Evolutionary conservation across 2,888 invertebrate species (phyloP).

Genomic region (Microchrysa polita): DNA sequence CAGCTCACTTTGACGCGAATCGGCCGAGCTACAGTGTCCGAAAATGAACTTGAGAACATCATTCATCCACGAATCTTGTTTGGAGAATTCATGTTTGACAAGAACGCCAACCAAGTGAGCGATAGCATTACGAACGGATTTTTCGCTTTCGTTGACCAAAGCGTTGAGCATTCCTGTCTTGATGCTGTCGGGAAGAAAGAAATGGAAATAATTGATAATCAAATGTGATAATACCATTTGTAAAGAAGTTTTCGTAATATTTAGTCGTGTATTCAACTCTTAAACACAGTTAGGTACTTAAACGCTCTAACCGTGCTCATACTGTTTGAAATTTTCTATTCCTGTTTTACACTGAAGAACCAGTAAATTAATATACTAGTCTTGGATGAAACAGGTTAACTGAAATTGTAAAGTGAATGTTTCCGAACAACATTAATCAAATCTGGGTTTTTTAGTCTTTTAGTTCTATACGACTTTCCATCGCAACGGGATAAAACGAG

Average conservation of each 20-base stretch:
- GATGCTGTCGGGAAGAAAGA: slow-evolving; percentile 64
- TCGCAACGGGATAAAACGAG: no score
- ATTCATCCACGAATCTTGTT: slow-evolving; percentile 60
- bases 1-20: slow-evolving; percentile 61
- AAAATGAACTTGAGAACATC: slow-evolving; percentile 62
- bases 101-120: slow-evolving; percentile 77
- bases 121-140: slow-evolving; percentile 74
- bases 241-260: no score
- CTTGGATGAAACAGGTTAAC: slow-evolving; percentile 12
- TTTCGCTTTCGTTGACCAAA: slow-evolving; percentile 71
- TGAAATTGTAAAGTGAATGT: no score
- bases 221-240: no score
- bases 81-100: slow-evolving; percentile 76
- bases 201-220: no score
- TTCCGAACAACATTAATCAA: no score
- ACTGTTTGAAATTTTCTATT: no score
- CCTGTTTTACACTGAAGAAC: background rate
- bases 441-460: no score
- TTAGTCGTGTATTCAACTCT: no score
- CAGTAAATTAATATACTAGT: background rate
- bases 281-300: no score
- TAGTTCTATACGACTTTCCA: no score
- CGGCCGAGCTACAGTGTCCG: slow-evolving; percentile 57
- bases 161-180: slow-evolving; percentile 71
- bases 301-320: no score